Conservation (phyloP, 2,888 invertebrate genomes). For the Mesorhabditis spiculigera region DNA sequence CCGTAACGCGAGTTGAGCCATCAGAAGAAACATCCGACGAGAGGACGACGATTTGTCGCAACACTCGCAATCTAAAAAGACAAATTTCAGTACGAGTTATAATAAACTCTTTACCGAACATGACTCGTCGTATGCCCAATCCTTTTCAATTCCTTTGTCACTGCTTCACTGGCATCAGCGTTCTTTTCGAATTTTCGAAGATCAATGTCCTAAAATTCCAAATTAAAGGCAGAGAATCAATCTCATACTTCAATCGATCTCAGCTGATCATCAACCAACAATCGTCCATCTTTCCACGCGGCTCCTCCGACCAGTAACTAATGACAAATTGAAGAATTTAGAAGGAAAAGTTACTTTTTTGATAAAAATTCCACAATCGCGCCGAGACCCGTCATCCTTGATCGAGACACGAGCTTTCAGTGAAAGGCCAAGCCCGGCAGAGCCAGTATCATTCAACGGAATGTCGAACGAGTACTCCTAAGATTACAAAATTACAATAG, state of each 20-base stretch:
- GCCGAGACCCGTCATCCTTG: constrained; percentile 54
- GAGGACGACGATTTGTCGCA: background rate
- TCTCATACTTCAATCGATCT: constrained; percentile 76
- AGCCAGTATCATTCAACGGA: constrained; percentile 92
- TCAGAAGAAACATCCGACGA: background rate
- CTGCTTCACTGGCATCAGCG: constrained; percentile 44
- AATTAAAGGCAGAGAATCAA: background rate
- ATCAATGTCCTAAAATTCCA: constrained; percentile 16
- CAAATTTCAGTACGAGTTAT: background rate
- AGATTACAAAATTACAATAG: constrained; percentile 15
- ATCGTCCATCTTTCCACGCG: constrained; percentile 72
- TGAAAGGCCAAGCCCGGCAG: constrained; percentile 86
- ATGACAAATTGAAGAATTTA: background rate
- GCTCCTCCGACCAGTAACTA: constrained; percentile 81
- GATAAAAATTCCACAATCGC: constrained; percentile 90
- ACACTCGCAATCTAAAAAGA: background rate
- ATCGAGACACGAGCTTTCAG: constrained; percentile 75
- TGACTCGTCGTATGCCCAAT: constrained; percentile 21
- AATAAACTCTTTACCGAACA: constrained; percentile 15
- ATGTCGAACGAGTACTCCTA: constrained; percentile 80
- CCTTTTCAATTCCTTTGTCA: constrained; percentile 37
- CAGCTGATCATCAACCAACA: constrained; percentile 89
- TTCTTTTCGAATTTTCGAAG: constrained; percentile 31
- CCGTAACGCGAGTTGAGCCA: background rate
- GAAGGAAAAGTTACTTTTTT: constrained; percentile 63